These are phyloP conservation scores for Edolisoma coerulescens DNA, from an alignment of 2,113 vertebrate genomes.

Conservation along the genomic window DNA sequence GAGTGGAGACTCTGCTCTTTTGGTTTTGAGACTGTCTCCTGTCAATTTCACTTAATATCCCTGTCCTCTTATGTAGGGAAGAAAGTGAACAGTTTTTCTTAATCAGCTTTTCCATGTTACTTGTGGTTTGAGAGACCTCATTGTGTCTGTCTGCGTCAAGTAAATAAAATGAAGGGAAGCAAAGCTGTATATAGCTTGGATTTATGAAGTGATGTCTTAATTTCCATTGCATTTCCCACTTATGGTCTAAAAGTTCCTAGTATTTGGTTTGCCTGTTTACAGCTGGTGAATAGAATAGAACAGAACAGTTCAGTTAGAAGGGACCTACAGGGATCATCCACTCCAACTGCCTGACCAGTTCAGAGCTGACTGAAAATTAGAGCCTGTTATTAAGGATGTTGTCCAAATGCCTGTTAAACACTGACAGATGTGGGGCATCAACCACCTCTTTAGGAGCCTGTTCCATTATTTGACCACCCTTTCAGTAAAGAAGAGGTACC, in stretches of 20 bases:
- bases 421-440: background rate
- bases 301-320: background rate
- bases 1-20: background rate
- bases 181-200: background rate
- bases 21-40: background rate
- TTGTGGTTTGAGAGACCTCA: background rate
- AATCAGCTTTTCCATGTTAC: background rate
- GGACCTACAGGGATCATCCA: background rate
- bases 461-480: background rate
- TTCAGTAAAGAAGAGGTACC: background rate
- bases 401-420: background rate
- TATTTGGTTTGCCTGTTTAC: background rate
- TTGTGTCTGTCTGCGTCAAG: background rate
- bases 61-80: background rate
- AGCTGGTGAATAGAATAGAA: background rate
- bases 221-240: background rate
- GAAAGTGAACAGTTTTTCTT: background rate
- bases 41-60: background rate
- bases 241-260: background rate
- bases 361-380: background rate
- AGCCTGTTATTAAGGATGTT: background rate
- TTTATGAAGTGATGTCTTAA: background rate
- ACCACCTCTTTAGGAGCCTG: background rate
- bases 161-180: background rate
- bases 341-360: background rate